phyloP scores from a whole-genome alignment of 2,113 vertebrate species.

The Carassius carassius region DNA sequence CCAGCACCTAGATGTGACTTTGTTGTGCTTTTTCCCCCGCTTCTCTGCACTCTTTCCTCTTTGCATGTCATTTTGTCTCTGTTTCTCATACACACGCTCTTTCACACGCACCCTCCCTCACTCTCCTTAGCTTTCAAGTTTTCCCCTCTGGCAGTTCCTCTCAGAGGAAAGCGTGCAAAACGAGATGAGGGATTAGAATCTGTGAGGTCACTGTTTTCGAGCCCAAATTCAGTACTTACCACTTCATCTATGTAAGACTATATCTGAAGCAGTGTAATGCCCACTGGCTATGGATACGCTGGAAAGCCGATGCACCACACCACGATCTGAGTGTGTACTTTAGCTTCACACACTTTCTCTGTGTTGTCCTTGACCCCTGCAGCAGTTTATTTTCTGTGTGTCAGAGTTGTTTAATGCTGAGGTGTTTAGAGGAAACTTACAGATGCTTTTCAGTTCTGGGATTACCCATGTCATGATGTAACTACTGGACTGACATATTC shows the following conservation, averaged over 20 bases:
- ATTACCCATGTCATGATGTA: slow-evolving; percentile 19
- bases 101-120: slow-evolving; percentile 46
- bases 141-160: slow-evolving; percentile 58
- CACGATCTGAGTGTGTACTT: slow-evolving; percentile 21
- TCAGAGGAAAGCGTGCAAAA: slow-evolving; percentile 57
- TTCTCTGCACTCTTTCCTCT: slow-evolving; percentile 34
- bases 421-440: background rate
- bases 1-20: slow-evolving; percentile 52
- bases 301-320: slow-evolving; percentile 11
- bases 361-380: slow-evolving; percentile 28
- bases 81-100: slow-evolving; percentile 22
- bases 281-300: slow-evolving; percentile 11
- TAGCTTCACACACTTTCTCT: slow-evolving; percentile 11
- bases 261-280: slow-evolving; percentile 22
- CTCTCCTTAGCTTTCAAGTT: slow-evolving; percentile 64
- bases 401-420: background rate
- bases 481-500: slow-evolving; percentile 69
- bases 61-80: slow-evolving; percentile 24
- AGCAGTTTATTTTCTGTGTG: slow-evolving; percentile 25
- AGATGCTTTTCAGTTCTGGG: slow-evolving; percentile 35
- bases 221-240: slow-evolving; percentile 60
- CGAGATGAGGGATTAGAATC: slow-evolving; percentile 61
- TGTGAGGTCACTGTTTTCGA: slow-evolving; percentile 66
- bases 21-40: slow-evolving; percentile 49
- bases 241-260: slow-evolving; percentile 57